Evolutionary conservation across 2,797 vertebrate species (phyloP), one percentile per base, ranked within the genome.

Genomic region (Lithobates pipiens): DNA sequence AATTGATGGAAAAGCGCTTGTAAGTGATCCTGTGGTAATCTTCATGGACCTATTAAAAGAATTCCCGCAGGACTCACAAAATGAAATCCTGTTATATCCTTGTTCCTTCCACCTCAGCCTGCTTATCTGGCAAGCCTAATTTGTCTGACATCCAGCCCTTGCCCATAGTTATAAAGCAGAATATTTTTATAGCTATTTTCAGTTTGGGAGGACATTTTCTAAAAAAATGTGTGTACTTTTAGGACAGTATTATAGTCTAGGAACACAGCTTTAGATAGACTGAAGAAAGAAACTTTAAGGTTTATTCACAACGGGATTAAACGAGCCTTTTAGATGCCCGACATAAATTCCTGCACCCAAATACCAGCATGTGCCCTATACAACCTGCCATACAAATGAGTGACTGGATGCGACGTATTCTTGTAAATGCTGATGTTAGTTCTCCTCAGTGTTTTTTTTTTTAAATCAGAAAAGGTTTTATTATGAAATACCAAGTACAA

Each of bases 21-120:
- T 87, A 87, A 87, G 68, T 87, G 85, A 87, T 87, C 85, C 68
- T 83, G 76, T 75, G 81, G 85, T 87, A 87, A 83, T 83, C 85
- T 83, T 83, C 76, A 80, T 80, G 80, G 85, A 83, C 81, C 85
- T 79, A 83, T 87, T 83, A 87, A 69, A 34, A 68, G 7, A 79
- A 75, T 27, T 46, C 85, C 69, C 85, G 46, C 27, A 68, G 73
- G 85, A 71, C 85, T 87, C 61, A 15, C 76, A 87, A 87, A 87
- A 74, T 73, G 29, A 83, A 83, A 83, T 75, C 76, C 85, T 76
- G 74, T 86, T 83, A 86, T 82, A 86, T 72, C 15, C 76, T 16
- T 79, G 75, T 83, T 79, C 68, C 61, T 75, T 82, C 67, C 76
- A 77, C 44, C 74, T 79, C 80, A 75, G 29, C 39, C 27, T 87